Evolutionary conservation across 1,140 invertebrate genomes (phyloP).

Genomic region (Pseudomyrmex cubaensis): DNA sequence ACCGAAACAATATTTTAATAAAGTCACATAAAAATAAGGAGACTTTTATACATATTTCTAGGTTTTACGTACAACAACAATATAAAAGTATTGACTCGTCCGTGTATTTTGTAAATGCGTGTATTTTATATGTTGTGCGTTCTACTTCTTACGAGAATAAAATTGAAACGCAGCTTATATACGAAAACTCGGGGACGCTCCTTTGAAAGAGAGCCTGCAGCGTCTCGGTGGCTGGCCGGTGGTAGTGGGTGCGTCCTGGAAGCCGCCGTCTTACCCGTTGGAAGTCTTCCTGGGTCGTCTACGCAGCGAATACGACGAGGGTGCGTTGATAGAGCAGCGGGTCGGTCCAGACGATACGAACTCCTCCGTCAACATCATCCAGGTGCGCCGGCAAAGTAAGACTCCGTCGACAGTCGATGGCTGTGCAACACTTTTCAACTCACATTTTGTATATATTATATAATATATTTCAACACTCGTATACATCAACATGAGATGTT

Average conservation of each 20-base stretch:
- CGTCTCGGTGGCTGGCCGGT: slow-evolving; percentile 92
- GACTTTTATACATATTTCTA: not conserved
- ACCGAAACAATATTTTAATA: too few relatives aligned
- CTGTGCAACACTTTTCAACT: slow-evolving; percentile 50
- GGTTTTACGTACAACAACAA: not conserved
- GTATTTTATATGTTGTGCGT: too few relatives aligned
- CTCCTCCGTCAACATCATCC: slow-evolving; percentile 93
- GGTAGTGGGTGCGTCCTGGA: slow-evolving; percentile 88
- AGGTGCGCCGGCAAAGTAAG: slow-evolving; percentile 88
- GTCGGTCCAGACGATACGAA: slow-evolving; percentile 95
- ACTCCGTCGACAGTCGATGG: slow-evolving; percentile 75
- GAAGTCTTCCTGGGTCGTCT: slow-evolving; percentile 90
- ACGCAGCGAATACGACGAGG: slow-evolving; percentile 90
- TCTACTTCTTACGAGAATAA: slow-evolving; percentile 2
- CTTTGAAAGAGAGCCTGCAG: slow-evolving; percentile 87
- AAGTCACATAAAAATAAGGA: too few relatives aligned
- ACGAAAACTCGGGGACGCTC: slow-evolving; percentile 88
- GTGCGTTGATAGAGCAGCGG: slow-evolving; percentile 92
- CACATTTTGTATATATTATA: not conserved
- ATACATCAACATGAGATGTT: too few relatives aligned
- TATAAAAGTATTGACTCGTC: too few relatives aligned
- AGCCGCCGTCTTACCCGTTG: slow-evolving; percentile 85
- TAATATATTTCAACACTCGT: too few relatives aligned
- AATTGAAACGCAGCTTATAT: slow-evolving; percentile 88
- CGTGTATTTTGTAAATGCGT: too few relatives aligned